These are phyloP conservation scores for Okamejei kenojei DNA, from an alignment of 2,797 vertebrate genomes.

Conservation along the genomic window DNA sequence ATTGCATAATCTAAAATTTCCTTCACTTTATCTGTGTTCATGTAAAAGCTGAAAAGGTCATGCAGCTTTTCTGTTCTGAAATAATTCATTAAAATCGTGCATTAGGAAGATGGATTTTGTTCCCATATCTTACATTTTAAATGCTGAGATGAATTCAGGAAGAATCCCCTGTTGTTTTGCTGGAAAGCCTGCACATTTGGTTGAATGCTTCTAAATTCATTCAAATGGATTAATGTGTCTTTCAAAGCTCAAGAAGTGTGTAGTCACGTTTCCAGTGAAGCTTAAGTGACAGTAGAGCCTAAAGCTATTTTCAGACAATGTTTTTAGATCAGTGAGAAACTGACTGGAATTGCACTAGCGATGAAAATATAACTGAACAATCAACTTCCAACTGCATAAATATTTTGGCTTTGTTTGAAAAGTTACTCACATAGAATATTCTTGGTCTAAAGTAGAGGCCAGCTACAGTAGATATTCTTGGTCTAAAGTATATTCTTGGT, in stretches of 20 bases:
- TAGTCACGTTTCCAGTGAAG: neutral
- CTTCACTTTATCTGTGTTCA: neutral
- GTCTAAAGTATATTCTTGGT: neutral
- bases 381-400: neutral
- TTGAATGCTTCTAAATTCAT: slow-evolving; percentile 17
- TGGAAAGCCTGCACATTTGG: neutral
- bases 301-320: slow-evolving; percentile 12
- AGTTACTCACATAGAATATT: neutral
- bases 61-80: neutral
- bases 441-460: neutral
- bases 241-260: neutral
- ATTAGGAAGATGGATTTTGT: neutral
- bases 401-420: slow-evolving; percentile 15
- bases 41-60: neutral
- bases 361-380: slow-evolving; percentile 21
- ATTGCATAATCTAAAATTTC: neutral
- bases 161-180: slow-evolving; percentile 19
- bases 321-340: slow-evolving; percentile 1
- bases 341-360: neutral
- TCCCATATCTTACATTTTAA: neutral
- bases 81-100: neutral
- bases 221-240: slow-evolving; percentile 7
- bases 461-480: neutral
- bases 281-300: slow-evolving; percentile 22
- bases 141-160: neutral